Evolutionary conservation across 2,888 invertebrate genomes (phyloP), one percentile per base, ranked within the genome.

Genomic region (Aromia moschata): DNA sequence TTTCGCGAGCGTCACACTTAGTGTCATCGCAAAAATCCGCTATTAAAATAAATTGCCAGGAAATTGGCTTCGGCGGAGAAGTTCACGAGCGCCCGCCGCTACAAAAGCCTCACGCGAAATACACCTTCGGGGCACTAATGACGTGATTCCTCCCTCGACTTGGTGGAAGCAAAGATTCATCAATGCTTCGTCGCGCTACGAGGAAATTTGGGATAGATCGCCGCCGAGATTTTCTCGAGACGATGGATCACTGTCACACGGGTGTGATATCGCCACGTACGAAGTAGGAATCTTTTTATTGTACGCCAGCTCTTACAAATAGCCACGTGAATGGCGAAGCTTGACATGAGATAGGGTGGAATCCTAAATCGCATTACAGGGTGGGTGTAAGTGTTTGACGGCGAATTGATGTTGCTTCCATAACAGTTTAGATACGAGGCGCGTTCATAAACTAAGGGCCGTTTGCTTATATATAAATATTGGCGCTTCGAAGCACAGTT

Each of bases 11-110:
- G 18, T n/a, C 37, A 11, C 12, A 37, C 18, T n/a, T 20, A 51
- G 38, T 20, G 25, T 16, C 16, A 20, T 7, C 18, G 20, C 10
- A 40, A 46, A 41, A 41, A 20, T 20, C 25, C 40, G 30, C 40
- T 30, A 30, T 51, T 36, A 20, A 51, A 31, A 41, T 52, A 52
- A 41, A 52, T 40, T 52, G 52, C 52, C 31, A 52, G 52, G 52
- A 52, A 52, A 52, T 52, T 52, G 40, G 41, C 52, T 7, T 25
- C 15, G 7, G 33, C 33, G 37, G 40, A 40, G 25, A 10, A 52
- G 16, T 16, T 41, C 31, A 11, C 52, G 31, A 17, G 31, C n/a
- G 31, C 41, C 41, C 15, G 33, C 10, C 16, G 25, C 7, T 25
- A 5, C 25, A 25, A 25, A 25, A 7, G 10, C 12, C 36, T 1